Conservation (phyloP, 2,888 invertebrate genomes). For the Formica aserva region DNA sequence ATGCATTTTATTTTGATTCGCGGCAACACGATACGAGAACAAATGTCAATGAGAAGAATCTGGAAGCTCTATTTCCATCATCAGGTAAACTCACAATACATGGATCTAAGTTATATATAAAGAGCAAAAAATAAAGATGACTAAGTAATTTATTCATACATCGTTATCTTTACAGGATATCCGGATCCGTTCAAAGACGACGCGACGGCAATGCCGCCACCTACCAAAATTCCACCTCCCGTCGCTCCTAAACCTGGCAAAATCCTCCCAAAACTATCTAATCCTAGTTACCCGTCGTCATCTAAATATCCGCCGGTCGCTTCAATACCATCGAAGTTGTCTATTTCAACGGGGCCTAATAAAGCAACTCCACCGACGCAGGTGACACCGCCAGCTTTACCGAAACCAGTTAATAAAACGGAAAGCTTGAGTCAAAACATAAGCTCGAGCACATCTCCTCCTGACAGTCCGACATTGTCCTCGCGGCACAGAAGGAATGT, state of each 20-base stretch:
- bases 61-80: conserved; percentile 89
- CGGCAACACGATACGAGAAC: conserved; percentile 73
- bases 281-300: conserved; percentile 74
- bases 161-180: conserved; percentile 85
- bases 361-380: conserved; percentile 67
- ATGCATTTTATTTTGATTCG: conserved; percentile 81
- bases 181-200: conserved; percentile 91
- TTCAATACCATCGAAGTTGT: conserved; percentile 76
- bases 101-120: neutral
- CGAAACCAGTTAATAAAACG: conserved; percentile 82
- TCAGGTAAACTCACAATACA: conserved; percentile 83
- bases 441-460: conserved; percentile 83
- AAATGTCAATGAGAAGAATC: conserved; percentile 83
- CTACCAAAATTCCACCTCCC: conserved; percentile 83
- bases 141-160: conserved; percentile 11
- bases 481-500: conserved; percentile 92
- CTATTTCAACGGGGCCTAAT: conserved; percentile 71
- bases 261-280: conserved; percentile 79
- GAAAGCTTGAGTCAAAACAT: conserved; percentile 84
- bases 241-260: conserved; percentile 83
- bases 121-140: neutral
- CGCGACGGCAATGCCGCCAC: conserved; percentile 80
- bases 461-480: conserved; percentile 83
- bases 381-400: conserved; percentile 76
- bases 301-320: conserved; percentile 82